Base-by-base conservation (phyloP, 2,888 invertebrate species). In the Cantharis rufa region DNA sequence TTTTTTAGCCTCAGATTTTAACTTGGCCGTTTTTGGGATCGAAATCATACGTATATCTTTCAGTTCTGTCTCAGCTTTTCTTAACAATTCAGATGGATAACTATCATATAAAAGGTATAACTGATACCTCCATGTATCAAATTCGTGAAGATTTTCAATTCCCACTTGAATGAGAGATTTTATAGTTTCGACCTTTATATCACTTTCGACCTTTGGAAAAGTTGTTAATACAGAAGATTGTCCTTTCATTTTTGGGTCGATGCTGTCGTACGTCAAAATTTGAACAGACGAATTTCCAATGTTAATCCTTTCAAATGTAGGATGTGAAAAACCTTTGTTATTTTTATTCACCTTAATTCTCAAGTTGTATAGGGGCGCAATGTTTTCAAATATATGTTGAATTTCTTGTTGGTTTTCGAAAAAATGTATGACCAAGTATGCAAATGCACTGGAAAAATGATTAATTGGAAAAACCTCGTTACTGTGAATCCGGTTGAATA, bases 101-200 rank as follows among this genome's bases (percentile, higher is more conserved):
- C 92, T 92, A 81, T 93, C 93, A 83, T 94, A 94, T 15, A 94
- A 90, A 83, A 91, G 91, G 82, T 92, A 93, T 78, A 95, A 88
- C 80, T 94, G 93, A 81, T 92, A 90, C 0, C 92, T 90, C 86
- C 92, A 92, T 0, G 91, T 90, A 0, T 91, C 90, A 82, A 92
- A 92, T 81, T 93, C 92, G 75, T 90, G 89, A 63, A 88, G 87
- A 82, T 90, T 90, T 76, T 91, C 91, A 83, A 94, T 88, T 0
- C 93, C 92, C 80, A 93, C 92, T 85, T 94, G 92, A 71, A 93
- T 90, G 0, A 94, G 88, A 15, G 91, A 89, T 81, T 90, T 90
- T 0, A 93, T 88, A 0, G 91, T 90, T 27, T 89, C 89, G 61
- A 88, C 87, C 77, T 89, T 88, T 68, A 93, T 89, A 68, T 92